phyloP scores from a whole-genome alignment of 2,113 vertebrate species.

The Pandion haliaetus region DNA sequence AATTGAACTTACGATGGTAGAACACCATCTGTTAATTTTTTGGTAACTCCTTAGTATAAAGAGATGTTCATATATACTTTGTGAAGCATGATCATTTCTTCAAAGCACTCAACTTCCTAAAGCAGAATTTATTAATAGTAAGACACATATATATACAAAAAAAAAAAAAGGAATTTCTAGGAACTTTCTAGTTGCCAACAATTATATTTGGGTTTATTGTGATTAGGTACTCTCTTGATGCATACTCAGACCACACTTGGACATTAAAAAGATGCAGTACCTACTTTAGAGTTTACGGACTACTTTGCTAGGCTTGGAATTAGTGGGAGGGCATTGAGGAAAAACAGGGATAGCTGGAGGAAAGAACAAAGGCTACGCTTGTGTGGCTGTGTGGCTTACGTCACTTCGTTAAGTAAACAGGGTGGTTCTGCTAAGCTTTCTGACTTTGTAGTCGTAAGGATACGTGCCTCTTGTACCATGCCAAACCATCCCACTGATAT shows the following conservation, averaged over 20 bases:
- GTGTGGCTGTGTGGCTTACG: not conserved
- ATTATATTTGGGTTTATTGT: not conserved
- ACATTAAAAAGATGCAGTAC: not conserved
- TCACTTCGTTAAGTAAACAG: slow-evolving; percentile 8
- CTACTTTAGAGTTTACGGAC: not conserved
- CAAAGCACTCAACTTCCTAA: not conserved
- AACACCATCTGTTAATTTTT: not conserved
- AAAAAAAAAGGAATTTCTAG: not conserved
- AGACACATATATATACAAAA: too few species aligned
- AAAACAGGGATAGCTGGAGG: not conserved
- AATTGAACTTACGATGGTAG: not conserved
- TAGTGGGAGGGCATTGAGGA: not conserved
- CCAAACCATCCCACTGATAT: slow-evolving; percentile 20
- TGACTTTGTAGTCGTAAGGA: not conserved
- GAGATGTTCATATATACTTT: not conserved
- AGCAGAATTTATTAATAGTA: not conserved
- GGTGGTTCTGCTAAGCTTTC: slow-evolving; percentile 10
- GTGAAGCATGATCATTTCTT: not conserved
- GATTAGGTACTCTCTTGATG: not conserved
- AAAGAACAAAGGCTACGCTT: slow-evolving; percentile 13
- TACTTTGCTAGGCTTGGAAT: not conserved
- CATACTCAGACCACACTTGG: not conserved
- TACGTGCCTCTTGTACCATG: not conserved
- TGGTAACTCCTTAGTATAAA: not conserved
- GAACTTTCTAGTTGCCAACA: not conserved